A percentile compares a stretch with the other conserved stretches of the same genome.
phyloP scores from a whole-genome alignment of 2,797 vertebrate genomes.

The Taenioides sp. region DNA sequence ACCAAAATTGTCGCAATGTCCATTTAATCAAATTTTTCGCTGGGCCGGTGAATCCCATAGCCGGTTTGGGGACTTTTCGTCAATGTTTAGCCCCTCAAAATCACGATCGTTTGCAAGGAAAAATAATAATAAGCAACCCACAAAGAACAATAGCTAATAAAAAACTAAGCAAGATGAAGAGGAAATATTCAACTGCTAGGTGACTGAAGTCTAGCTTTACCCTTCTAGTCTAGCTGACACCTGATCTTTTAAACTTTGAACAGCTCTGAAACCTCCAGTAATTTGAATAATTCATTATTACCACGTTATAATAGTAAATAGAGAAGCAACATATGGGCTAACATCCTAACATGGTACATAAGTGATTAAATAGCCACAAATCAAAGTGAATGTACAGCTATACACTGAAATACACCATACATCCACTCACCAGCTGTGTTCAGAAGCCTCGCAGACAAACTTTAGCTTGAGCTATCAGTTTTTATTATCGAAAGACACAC shows the following conservation, averaged over 20 bases:
- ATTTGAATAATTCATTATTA: background rate
- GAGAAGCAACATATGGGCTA: too few species aligned
- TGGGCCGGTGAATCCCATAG: too few species aligned
- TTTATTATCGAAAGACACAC: constrained; percentile 37
- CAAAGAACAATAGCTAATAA: background rate
- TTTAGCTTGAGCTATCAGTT: background rate
- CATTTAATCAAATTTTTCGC: too few species aligned
- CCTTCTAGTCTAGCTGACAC: background rate
- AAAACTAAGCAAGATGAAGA: background rate
- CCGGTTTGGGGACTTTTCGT: too few species aligned
- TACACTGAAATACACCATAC: background rate
- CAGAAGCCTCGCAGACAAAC: background rate
- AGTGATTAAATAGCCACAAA: background rate
- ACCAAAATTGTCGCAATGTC: too few species aligned
- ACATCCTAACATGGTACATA: background rate
- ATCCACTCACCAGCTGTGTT: constrained; percentile 29
- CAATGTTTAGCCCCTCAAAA: too few species aligned
- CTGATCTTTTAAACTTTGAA: background rate
- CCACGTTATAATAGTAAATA: background rate
- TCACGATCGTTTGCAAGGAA: too few species aligned
- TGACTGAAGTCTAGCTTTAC: background rate
- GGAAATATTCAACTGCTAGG: background rate
- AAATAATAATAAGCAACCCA: too few species aligned
- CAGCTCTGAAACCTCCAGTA: background rate
- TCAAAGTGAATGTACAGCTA: background rate